These are phyloP conservation scores for Gymnogyps californianus DNA, from an alignment of 2,113 vertebrate species.

Conservation along the genomic window DNA sequence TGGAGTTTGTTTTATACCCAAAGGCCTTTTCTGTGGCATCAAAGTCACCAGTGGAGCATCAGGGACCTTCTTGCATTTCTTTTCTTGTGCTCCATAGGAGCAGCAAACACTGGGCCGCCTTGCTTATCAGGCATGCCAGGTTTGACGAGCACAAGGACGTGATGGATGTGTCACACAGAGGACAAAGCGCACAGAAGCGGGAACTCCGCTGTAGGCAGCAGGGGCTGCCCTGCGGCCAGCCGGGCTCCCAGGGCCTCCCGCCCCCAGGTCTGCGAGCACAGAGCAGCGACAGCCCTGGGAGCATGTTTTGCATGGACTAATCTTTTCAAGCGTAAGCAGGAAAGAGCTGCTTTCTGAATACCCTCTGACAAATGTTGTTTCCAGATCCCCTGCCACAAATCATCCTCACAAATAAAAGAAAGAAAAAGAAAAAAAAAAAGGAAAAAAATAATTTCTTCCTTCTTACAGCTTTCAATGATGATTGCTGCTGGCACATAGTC, in stretches of 20 bases:
- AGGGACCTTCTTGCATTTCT: neutral
- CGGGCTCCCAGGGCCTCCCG: neutral
- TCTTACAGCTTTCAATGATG: neutral
- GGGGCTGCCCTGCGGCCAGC: neutral
- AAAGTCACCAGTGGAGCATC: neutral
- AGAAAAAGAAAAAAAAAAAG: neutral
- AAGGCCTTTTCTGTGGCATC: neutral
- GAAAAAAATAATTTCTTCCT: neutral
- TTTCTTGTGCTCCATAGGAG: neutral
- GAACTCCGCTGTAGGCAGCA: neutral
- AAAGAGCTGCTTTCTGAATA: neutral
- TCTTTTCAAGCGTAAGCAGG: neutral
- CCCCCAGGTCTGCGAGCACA: rapidly evolving
- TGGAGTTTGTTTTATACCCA: neutral
- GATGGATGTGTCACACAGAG: neutral
- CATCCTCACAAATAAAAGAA: neutral
- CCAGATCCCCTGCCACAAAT: neutral
- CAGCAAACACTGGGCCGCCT: neutral
- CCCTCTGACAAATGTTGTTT: neutral
- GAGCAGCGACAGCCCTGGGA: neutral
- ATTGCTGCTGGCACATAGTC: neutral
- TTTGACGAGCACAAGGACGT: neutral
- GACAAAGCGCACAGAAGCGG: neutral
- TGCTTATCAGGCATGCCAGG: neutral
- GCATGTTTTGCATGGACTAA: rapidly evolving